Evolutionary conservation across 2,888 invertebrate species (phyloP).

Genomic region (Proisotoma minuta): DNA sequence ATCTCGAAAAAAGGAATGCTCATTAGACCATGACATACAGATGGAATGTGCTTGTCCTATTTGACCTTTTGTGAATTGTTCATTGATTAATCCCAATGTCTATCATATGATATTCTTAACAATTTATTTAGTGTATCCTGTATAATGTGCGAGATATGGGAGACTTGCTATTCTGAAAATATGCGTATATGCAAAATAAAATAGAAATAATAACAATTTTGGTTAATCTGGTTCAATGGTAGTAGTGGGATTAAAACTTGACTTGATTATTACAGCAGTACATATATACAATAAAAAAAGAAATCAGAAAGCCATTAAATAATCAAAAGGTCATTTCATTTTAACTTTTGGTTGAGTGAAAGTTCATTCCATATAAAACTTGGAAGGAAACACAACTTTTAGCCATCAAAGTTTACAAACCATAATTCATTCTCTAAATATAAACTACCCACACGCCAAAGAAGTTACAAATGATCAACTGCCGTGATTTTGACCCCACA

Average conservation of each 20-base stretch:
- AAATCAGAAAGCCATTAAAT: neutral
- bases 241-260: too few relatives aligned
- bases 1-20: neutral
- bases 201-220: too few relatives aligned
- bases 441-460: neutral
- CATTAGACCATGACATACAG: constrained; percentile 3
- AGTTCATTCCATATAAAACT: neutral
- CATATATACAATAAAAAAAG: too few relatives aligned
- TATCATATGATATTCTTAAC: too few relatives aligned
- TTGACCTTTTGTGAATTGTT: too few relatives aligned
- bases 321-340: constrained; percentile 3
- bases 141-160: too few relatives aligned
- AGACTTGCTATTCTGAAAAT: too few relatives aligned
- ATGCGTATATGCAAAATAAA: too few relatives aligned
- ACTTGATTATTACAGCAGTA: too few relatives aligned
- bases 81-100: too few relatives aligned
- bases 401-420: neutral
- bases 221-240: too few relatives aligned
- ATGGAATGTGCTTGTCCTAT: neutral
- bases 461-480: constrained; percentile 3
- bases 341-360: neutral
- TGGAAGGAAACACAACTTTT: neutral
- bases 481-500: neutral
- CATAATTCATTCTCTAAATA: neutral
- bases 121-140: too few relatives aligned